Evolutionary conservation across 1,140 invertebrate species (phyloP).

Genomic region (Anastrepha obliqua): DNA sequence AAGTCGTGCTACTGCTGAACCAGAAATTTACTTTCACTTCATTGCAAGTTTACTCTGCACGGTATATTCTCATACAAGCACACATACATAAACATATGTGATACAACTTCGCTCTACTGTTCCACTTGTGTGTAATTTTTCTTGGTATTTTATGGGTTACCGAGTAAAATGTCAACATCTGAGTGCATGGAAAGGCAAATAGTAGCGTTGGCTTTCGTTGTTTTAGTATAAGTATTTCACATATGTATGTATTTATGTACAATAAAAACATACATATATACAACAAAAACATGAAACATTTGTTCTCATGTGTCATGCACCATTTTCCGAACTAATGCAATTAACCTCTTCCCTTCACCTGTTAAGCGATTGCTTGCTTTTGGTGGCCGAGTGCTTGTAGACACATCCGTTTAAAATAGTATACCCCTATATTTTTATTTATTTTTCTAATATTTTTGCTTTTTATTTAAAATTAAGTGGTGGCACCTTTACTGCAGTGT

Average conservation of each 20-base stretch:
- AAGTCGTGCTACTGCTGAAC: no score
- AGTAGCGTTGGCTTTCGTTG: background rate
- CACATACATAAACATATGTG: background rate
- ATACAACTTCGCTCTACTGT: background rate
- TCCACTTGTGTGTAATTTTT: background rate
- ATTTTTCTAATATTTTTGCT: no score
- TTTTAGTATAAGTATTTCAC: background rate
- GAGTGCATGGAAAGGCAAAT: background rate
- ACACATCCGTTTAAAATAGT: background rate
- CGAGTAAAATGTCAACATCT: conserved; percentile 1
- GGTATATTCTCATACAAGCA: background rate
- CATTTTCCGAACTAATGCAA: conserved; percentile 13
- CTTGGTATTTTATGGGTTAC: conserved; percentile 17
- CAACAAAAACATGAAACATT: background rate
- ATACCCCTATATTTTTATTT: no score
- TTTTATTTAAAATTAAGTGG: conserved; percentile 16
- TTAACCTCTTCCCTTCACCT: background rate
- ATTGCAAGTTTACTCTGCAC: no score
- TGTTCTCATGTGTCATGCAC: background rate
- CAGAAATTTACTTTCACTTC: no score
- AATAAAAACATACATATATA: no score
- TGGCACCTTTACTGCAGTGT: background rate
- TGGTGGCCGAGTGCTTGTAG: background rate
- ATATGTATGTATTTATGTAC: background rate
- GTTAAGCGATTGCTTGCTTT: background rate